A percentile compares a stretch with the other conserved stretches of the same genome.
phyloP scores from a whole-genome alignment of 2,888 invertebrate species.

The Nomada ruficornis region DNA sequence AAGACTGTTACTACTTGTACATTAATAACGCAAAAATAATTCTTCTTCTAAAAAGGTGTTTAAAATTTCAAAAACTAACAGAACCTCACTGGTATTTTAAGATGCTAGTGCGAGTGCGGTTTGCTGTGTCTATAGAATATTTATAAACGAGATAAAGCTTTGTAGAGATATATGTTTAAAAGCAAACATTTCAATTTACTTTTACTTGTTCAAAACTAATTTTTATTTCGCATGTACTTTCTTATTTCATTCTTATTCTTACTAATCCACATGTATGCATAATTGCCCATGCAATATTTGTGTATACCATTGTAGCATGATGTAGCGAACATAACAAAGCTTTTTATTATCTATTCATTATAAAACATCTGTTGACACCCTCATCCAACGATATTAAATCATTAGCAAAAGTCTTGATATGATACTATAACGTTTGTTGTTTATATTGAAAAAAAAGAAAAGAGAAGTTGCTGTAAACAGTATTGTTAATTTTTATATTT shows the following conservation, averaged over 20 bases:
- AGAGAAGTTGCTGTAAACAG: conserved; percentile 86
- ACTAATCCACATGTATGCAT: conserved; percentile 34
- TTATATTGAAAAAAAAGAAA: conserved; percentile 81
- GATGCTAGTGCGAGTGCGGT: conserved; percentile 75
- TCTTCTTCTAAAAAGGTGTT: not conserved
- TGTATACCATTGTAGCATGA: conserved; percentile 59
- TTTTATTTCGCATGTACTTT: conserved; percentile 61
- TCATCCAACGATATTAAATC: not conserved
- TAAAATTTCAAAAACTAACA: conserved; percentile 36
- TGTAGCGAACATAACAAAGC: conserved; percentile 49
- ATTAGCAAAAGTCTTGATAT: not conserved
- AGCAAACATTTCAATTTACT: conserved; percentile 45
- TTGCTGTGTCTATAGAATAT: conserved; percentile 75
- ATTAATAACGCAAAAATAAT: conserved; percentile 10
- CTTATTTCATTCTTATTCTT: conserved; percentile 28
- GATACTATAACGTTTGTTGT: not conserved
- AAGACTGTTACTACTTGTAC: not conserved
- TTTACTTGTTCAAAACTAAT: conserved; percentile 41
- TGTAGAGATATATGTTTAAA: conserved; percentile 58
- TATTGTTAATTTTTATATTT: conserved; percentile 88
- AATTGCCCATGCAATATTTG: conserved; percentile 26
- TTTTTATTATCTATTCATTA: conserved; percentile 37
- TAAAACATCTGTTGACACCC: conserved; percentile 15
- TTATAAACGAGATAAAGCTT: conserved; percentile 54
- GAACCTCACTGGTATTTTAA: conserved; percentile 34